Base-by-base conservation (phyloP, 2,888 invertebrate genomes). In the Chrysodeixis includens region DNA sequence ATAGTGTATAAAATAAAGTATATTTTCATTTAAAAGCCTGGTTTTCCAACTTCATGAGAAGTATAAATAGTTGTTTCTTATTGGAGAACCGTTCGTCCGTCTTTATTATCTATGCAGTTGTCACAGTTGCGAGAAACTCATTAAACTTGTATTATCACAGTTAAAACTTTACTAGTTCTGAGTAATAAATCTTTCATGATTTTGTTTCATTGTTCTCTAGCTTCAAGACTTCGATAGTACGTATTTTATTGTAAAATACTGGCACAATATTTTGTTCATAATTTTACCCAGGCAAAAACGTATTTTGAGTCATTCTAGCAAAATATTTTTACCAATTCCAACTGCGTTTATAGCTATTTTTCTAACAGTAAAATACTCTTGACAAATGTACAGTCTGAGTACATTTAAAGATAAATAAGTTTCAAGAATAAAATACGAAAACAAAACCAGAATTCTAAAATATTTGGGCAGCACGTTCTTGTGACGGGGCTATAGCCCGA, bases 91-190 rank as follows among this genome's bases (percentile, higher is more conserved):
- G 10, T 49, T 20, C 18, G 18, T 20, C 20, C 20, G 46, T 49
- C 46, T 20, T 49, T 49, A 40, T 40, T n/a, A 49, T 20, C 46
- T 10, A 49, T 20, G 46, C 46, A 20, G 46, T 49, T 49, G 46
- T 49, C 46, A 18, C 20, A 20, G 18, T 20, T 10, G 18, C 18
- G 9, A 49, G 20, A 49, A 49, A 49, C 46, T 49, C 18, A 49
- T 49, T 49, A 7, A 49, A 49, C 46, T 49, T 49, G 10, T 49
- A 49, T 10, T 16, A 49, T 49, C 46, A 46, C 16, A 8, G 16
- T 20, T 49, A 18, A 49, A 49, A 49, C 46, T 49, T 49, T 18
- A 20, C 18, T 49, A 18, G 20, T 49, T 49, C 18, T 20, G 20
- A 49, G 20, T 49, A 10, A 18, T 40, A 40, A n/a, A 40, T 40